These are phyloP conservation scores for Gibbula magus DNA, from an alignment of 2,888 invertebrate species.

Conservation along the genomic window DNA sequence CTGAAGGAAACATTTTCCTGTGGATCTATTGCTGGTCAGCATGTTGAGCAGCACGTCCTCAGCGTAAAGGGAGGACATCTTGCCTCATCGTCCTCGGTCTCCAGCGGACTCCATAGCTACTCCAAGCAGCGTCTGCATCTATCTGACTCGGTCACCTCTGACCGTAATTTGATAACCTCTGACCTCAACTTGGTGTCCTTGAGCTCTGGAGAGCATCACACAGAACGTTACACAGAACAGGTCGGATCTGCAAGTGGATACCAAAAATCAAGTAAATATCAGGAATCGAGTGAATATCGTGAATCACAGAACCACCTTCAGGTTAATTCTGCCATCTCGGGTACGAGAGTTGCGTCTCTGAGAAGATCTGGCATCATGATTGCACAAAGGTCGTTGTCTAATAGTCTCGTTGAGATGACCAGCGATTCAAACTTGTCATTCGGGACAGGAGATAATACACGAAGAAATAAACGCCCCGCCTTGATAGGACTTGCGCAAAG, in stretches of 20 bases:
- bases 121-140: too few relatives aligned
- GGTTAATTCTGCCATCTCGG: neutral
- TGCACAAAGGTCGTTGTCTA: slow-evolving; percentile 24
- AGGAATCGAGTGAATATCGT: too few relatives aligned
- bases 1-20: too few relatives aligned
- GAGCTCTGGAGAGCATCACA: neutral
- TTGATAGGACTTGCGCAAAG: neutral
- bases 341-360: neutral
- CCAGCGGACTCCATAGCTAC: too few relatives aligned
- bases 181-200: too few relatives aligned
- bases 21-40: neutral
- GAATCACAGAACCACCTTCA: neutral
- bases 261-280: too few relatives aligned
- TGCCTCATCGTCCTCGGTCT: too few relatives aligned
- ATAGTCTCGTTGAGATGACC: slow-evolving; percentile 21
- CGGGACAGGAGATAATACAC: neutral
- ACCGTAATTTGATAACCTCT: too few relatives aligned
- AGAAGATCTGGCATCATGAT: slow-evolving; percentile 15
- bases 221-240: neutral
- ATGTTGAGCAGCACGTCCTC: neutral
- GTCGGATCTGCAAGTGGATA: neutral
- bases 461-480: neutral
- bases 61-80: too few relatives aligned
- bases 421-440: slow-evolving; percentile 7
- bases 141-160: too few relatives aligned